phyloP scores from a whole-genome alignment of 1,140 invertebrate species.

The Akabosia matsudoensis region DNA sequence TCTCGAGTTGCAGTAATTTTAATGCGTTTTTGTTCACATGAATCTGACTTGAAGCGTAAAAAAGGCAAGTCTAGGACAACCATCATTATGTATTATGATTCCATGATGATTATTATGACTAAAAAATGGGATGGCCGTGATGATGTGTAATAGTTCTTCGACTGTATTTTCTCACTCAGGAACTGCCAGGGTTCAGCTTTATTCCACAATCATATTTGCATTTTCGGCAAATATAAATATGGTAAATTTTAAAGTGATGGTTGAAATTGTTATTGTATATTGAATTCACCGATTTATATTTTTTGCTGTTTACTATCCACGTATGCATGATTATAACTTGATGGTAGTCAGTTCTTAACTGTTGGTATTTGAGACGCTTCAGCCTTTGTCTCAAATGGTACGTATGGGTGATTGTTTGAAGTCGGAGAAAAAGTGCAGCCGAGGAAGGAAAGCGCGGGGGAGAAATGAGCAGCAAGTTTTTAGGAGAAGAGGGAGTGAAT shows the following conservation, averaged over 20 bases:
- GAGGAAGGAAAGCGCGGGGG: too few species aligned
- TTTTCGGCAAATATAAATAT: neutral
- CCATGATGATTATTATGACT: neutral
- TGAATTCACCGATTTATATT: too few species aligned
- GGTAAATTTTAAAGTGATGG: too few species aligned
- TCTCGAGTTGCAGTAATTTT: constrained; percentile 3
- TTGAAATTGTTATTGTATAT: too few species aligned
- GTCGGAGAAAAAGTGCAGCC: too few species aligned
- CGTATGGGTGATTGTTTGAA: neutral
- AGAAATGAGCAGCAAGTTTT: too few species aligned
- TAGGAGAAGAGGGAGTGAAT: too few species aligned
- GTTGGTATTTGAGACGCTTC: too few species aligned
- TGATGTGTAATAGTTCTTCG: neutral
- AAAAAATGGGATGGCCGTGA: neutral
- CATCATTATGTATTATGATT: too few species aligned
- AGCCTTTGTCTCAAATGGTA: too few species aligned
- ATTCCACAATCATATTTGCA: neutral
- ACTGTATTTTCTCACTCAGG: constrained; percentile 2
- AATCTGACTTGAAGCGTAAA: neutral
- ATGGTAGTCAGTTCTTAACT: neutral
- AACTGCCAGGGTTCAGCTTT: neutral
- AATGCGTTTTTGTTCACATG: constrained; percentile 7
- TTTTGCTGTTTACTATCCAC: too few species aligned
- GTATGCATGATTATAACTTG: too few species aligned
- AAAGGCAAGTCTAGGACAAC: neutral